Percentiles rank a stretch among this genome's conserved stretches.
Evolutionary conservation across 2,113 vertebrate genomes (phyloP).

Genomic region (Equus quagga): DNA sequence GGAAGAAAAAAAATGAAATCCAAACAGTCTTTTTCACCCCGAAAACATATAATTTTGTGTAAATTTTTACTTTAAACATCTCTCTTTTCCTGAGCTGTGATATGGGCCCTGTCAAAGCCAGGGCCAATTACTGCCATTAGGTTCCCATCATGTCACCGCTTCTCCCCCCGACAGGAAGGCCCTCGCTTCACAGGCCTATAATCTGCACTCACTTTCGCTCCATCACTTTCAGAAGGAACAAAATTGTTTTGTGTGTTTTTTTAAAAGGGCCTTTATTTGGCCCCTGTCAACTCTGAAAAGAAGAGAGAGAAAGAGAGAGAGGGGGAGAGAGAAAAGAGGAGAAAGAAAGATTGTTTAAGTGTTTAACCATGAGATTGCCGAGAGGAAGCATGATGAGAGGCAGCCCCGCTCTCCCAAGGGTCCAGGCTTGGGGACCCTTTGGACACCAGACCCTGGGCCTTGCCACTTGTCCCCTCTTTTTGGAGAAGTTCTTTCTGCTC

Average conservation of each 20-base stretch:
- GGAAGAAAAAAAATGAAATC: slow-evolving; percentile 88
- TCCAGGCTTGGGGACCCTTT: neutral
- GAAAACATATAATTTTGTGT: slow-evolving; percentile 99
- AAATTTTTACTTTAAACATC: slow-evolving; percentile 98
- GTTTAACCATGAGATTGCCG: slow-evolving; percentile 90
- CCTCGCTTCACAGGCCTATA: slow-evolving; percentile 97
- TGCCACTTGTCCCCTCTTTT: neutral
- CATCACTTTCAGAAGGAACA: slow-evolving; percentile 94
- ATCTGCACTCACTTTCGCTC: slow-evolving; percentile 98
- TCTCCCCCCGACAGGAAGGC: slow-evolving; percentile 93
- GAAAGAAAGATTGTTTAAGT: slow-evolving; percentile 90
- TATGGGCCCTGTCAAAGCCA: slow-evolving; percentile 99
- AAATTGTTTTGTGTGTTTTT: slow-evolving; percentile 91
- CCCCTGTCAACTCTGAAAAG: slow-evolving; percentile 92
- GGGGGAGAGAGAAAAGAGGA: slow-evolving; percentile 82
- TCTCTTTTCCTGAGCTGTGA: slow-evolving; percentile 97
- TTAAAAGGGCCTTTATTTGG: slow-evolving; percentile 92
- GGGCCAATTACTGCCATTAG: slow-evolving; percentile 99
- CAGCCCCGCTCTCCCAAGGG: neutral
- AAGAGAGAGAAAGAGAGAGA: slow-evolving; percentile 83
- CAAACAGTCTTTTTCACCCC: slow-evolving; percentile 95
- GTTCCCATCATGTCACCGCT: slow-evolving; percentile 98
- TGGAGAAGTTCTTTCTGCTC: neutral
- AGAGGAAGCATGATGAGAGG: slow-evolving; percentile 32
- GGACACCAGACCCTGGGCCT: neutral